Base-by-base conservation (phyloP, 2,888 invertebrate species). In the Anarsia innoxiella region DNA sequence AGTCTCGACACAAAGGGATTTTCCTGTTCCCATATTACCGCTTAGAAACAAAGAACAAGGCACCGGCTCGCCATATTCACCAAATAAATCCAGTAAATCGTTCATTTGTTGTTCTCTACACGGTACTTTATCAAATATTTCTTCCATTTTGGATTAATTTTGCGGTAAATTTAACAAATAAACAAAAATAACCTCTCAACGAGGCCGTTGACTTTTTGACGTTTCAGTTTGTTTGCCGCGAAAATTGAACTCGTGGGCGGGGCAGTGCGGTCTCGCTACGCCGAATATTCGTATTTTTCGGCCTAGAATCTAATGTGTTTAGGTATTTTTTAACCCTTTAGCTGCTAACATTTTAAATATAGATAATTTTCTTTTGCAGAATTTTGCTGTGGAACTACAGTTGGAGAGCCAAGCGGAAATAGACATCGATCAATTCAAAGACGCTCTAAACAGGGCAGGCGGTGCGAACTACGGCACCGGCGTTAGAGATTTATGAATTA, bases 1-100 rank as follows among this genome's bases (percentile, higher is more conserved):
- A 6, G 87, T 77, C 36, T 84, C 85, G 2, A 92, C 66, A 39
- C 94, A 87, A 11, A 90, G 68, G n/a, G 91, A 89, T 85, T 96
- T 96, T 15, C 95, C 96, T 12, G 93, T 93, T 6, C 93, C 91
- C 49, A 93, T 89, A 64, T 91, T 91, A n/a, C 96, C 96, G 66
- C 91, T 91, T 36, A 95, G 55, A 78, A 93, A 94, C 53, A 96
- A 73, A 48, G 89, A 88, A 48, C 88, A 82, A 12, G 91, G 91
- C 59, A 91, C 80, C 12, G 88, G 86, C 62, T 91, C 91, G 45
- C 88, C 86, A 33, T 67, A 59, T 44, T 86, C 79, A 1, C 87
- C 88, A 11, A 88, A 66, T 36, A 87, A 67, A 56, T 83, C 75
- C 41, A 84, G 76, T 43, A 88, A 63, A 49, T 73, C 73, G 36